A percentile compares a stretch with the other conserved stretches of the same genome.
Evolutionary conservation across 1,140 invertebrate genomes (phyloP).

Genomic region (Rhizoglyphus robini): DNA sequence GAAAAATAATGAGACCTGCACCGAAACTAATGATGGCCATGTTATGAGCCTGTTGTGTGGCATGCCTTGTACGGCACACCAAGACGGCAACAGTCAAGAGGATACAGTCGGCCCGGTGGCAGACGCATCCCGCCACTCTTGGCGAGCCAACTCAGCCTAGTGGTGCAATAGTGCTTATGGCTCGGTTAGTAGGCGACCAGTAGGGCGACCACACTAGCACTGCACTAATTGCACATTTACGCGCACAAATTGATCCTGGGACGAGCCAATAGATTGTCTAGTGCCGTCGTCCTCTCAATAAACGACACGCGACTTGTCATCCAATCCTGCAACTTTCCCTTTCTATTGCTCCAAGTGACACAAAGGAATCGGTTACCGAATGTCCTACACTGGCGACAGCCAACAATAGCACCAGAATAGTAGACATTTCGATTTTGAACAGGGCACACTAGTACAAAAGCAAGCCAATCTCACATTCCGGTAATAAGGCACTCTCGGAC

Average conservation of each 20-base stretch:
- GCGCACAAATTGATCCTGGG: background rate
- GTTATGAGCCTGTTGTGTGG: no score
- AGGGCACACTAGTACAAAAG: no score
- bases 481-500: no score
- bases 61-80: no score
- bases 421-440: no score
- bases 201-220: background rate
- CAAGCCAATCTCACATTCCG: no score
- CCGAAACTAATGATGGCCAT: background rate
- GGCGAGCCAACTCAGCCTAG: background rate
- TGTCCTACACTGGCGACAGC: background rate
- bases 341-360: no score
- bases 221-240: conserved; percentile 11
- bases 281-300: background rate
- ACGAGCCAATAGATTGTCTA: background rate
- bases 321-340: background rate
- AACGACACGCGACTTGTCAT: conserved; percentile 12
- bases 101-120: no score
- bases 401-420: background rate
- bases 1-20: conserved; percentile 6
- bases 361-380: conserved; percentile 11
- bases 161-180: no score
- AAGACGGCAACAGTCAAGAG: no score
- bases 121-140: no score
- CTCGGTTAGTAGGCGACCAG: background rate